Base-by-base conservation (phyloP, 2,888 invertebrate species). In the Melangyna quadrimaculata region DNA sequence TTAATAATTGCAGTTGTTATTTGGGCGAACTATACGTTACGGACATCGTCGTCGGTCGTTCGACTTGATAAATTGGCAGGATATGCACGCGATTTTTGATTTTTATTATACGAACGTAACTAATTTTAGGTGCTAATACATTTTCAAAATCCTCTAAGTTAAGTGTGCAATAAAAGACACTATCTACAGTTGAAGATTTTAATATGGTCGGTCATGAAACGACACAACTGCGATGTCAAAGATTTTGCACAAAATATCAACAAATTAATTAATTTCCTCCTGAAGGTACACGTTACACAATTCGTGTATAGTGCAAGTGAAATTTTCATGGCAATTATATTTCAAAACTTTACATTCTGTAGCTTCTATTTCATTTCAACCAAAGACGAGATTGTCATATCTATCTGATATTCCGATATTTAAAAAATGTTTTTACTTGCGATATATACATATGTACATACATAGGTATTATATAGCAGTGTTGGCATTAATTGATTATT, bases 41-140 rank as follows among this genome's bases (percentile, higher is more conserved):
- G 19, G 65, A 29, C 27, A 29, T 43, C 10, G 37, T 24, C 10
- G 37, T 22, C 32, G 14, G 24, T 40, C n/a, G 24, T 9, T 40
- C 40, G 63, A 27, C 29, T 69, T 72, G 57, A 67, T 77, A 67
- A 43, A 51, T 37, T 32, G 40, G 24, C 6, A 37, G 32, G 53
- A 45, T 78, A 69, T 27, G 37, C 63, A 65, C 73, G 65, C 80
- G 65, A 81, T 40, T 55, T 43, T 12, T 45, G 10, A 10, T n/a
- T 63, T 63, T n/a, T 29, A 29, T 10, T 32, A 35, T 27, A 55
- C 22, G 45, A 40, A 63, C 3, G 37, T 35, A 37, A 59, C 19
- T 19, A 70, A 59, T 57, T 74, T 78, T 32, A 78, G 74, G 65
- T 78, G 32, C 55, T 32, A 48, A 72, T 70, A 55, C 22, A 17